These are phyloP conservation scores for Caranx melampygus DNA, from an alignment of 2,113 vertebrate genomes.

Conservation along the genomic window DNA sequence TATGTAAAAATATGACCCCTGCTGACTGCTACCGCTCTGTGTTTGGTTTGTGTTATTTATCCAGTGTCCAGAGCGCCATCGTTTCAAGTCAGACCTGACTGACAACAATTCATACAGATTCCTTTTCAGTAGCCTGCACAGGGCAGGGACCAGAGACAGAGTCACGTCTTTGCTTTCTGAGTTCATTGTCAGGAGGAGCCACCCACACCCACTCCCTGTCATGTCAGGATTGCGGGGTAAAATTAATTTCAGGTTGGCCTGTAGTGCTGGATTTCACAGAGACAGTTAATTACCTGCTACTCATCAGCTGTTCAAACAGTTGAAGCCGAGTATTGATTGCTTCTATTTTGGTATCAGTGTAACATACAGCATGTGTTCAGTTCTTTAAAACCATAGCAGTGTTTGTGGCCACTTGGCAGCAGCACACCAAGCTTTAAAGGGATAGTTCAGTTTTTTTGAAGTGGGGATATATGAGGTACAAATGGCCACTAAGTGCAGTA, in stretches of 20 bases:
- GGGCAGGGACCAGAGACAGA: background rate
- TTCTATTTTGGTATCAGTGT: background rate
- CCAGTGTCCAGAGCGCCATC: background rate
- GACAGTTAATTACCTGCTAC: background rate
- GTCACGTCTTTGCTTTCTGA: conserved; percentile 1
- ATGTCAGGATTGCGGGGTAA: conserved; percentile 1
- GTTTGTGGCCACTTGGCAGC: too few species aligned
- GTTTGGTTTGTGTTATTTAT: conserved; percentile 5
- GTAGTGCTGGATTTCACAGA: background rate
- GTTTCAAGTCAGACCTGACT: conserved; percentile 53
- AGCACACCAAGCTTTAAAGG: too few species aligned
- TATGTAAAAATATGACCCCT: background rate
- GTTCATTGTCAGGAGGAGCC: conserved; percentile 1
- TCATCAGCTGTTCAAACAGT: background rate
- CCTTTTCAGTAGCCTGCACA: background rate
- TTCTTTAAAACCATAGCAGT: background rate
- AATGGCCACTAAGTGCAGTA: too few species aligned
- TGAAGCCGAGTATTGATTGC: background rate
- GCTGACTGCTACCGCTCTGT: background rate
- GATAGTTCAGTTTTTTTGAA: too few species aligned
- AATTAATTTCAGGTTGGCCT: background rate
- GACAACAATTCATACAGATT: conserved; percentile 4
- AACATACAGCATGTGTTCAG: background rate
- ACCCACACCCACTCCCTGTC: conserved; percentile 12
- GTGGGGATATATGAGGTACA: too few species aligned